These are phyloP conservation scores for Magallana ariakensis DNA, from an alignment of 1,140 invertebrate genomes.

Conservation along the genomic window DNA sequence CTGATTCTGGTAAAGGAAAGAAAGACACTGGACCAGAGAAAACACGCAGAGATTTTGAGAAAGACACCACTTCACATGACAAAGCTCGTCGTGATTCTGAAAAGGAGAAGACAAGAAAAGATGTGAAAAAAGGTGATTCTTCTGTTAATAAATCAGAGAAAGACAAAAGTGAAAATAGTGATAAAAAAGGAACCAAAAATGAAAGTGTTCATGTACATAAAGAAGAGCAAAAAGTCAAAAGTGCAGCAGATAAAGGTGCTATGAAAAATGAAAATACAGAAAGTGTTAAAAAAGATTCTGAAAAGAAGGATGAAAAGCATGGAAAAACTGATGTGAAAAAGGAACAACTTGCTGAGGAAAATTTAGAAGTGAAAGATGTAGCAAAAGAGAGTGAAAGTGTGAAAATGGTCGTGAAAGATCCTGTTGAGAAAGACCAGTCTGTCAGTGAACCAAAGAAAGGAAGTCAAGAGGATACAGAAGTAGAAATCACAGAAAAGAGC, in stretches of 20 bases:
- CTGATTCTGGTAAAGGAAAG: conserved; percentile 9
- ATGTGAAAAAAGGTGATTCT: conserved; percentile 14
- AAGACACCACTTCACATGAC: neutral
- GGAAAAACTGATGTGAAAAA: neutral
- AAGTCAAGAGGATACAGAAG: neutral
- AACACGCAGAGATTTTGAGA: neutral
- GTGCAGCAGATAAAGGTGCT: neutral
- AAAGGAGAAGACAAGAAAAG: neutral
- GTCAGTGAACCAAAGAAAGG: neutral
- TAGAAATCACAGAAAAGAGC: conserved; percentile 36
- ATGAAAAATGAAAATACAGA: conserved; percentile 3
- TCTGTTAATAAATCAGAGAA: neutral
- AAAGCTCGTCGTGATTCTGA: neutral
- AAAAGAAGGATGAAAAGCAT: neutral
- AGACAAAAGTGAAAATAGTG: conserved; percentile 22
- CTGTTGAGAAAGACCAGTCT: neutral
- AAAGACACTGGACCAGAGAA: neutral
- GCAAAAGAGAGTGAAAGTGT: neutral
- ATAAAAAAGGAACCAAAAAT: conserved; percentile 26
- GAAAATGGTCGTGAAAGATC: neutral
- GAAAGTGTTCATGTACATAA: conserved; percentile 38
- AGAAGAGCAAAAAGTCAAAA: neutral
- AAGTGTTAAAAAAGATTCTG: neutral
- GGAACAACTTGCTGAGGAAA: neutral
- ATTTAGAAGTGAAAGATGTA: neutral